These are phyloP conservation scores for Cyprinodon variegatus DNA, from an alignment of 2,113 vertebrate species.

Conservation along the genomic window DNA sequence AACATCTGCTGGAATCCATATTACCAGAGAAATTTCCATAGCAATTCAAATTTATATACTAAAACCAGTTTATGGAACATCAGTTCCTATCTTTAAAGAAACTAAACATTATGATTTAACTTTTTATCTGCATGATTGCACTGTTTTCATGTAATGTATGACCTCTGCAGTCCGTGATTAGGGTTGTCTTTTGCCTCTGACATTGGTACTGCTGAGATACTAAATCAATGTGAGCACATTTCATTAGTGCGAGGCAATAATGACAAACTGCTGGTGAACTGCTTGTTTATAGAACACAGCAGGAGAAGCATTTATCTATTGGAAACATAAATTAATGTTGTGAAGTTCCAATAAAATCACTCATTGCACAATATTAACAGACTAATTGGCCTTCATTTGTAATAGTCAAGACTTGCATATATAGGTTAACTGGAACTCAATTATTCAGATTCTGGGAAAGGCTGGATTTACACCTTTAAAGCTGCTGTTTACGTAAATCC, in stretches of 20 bases:
- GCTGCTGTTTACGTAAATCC: not conserved
- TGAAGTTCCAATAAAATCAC: not conserved
- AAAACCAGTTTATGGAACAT: not conserved
- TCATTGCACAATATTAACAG: not conserved
- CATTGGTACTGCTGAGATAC: not conserved
- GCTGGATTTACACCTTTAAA: not conserved
- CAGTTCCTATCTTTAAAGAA: not conserved
- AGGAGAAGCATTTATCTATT: not conserved
- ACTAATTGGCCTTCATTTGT: not conserved
- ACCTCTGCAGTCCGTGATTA: not conserved
- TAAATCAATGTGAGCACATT: not conserved
- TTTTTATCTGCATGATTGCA: not conserved
- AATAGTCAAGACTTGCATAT: not conserved
- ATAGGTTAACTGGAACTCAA: not conserved
- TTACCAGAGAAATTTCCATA: not conserved
- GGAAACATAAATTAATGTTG: not conserved
- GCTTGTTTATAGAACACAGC: not conserved
- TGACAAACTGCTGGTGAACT: not conserved
- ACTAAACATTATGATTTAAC: not conserved
- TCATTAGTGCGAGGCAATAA: not conserved
- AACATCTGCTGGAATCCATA: not conserved
- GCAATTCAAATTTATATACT: not conserved
- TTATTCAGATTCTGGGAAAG: not conserved
- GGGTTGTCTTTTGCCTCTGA: not conserved
- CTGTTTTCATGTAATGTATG: not conserved